These are phyloP conservation scores for Ammospiza maritima DNA, from an alignment of 2,797 vertebrate genomes.

Conservation along the genomic window DNA sequence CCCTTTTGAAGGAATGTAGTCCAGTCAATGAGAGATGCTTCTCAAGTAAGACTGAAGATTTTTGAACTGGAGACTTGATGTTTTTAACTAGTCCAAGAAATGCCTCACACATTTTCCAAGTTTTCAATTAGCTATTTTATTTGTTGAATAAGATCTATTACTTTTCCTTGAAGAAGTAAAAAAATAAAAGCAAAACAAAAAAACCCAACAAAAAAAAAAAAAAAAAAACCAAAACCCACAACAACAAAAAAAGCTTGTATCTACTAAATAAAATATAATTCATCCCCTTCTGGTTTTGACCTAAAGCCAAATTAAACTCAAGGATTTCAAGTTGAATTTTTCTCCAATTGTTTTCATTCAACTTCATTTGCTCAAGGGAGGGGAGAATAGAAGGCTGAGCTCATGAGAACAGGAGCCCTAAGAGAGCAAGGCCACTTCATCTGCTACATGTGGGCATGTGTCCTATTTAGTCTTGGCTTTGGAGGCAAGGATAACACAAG, in stretches of 20 bases:
- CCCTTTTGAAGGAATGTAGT: not conserved
- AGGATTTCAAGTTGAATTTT: constrained; percentile 34
- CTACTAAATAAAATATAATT: constrained; percentile 34
- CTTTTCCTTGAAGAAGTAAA: not conserved
- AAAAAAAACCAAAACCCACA: not conserved
- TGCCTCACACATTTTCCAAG: not conserved
- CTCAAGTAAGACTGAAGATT: not conserved
- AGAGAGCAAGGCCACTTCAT: not conserved
- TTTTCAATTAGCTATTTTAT: not conserved
- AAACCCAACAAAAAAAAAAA: not conserved
- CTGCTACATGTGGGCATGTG: not conserved
- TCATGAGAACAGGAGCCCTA: not conserved
- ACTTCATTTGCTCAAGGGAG: not conserved
- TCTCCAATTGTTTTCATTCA: constrained; percentile 13
- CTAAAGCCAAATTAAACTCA: constrained; percentile 46
- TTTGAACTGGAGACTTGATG: not conserved
- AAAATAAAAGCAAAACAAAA: not conserved
- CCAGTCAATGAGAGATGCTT: not conserved
- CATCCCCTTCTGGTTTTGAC: constrained; percentile 31
- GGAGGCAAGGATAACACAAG: not conserved
- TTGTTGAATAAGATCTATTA: not conserved
- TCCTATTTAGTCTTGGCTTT: not conserved
- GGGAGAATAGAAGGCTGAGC: not conserved
- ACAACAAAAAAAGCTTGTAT: not conserved
- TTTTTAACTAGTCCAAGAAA: not conserved